Evolutionary conservation across 2,797 vertebrate genomes (phyloP), one percentile per base, ranked within the genome.

Genomic region (Hemitrygon akajei): DNA sequence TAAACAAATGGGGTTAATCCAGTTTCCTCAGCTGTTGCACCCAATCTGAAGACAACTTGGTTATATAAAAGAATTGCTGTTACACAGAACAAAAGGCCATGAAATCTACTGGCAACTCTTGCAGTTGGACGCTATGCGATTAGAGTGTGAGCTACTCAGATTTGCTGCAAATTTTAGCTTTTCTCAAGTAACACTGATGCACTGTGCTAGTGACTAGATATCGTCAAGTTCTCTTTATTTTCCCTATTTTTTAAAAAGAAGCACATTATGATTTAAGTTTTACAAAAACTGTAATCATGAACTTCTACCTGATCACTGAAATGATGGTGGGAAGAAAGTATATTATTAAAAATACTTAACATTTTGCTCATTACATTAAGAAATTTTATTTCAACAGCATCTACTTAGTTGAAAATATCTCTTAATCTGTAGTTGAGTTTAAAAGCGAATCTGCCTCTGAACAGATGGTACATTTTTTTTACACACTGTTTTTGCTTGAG

Each of bases 151-250:
- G 96, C 96, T 97, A 97, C 96, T 98, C 69, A 4, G 97, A 96
- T 97, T 98, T 98, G 97, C 81, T 97, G 97, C 96, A 97, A 96
- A 97, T 96, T 94, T 95, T 97, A 97, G 97, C 97, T 97, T 97
- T 95, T 96, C 96, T 97, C 96, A 95, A 97, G 95, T 97, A 96
- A 97, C 95, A 96, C 97, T 97, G 97, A 98, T 96, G 95, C 97
- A 98, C 98, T 98, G 98, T 98, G 98, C 98, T 98, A 97, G 97
- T 98, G 97, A 98, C 96, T 98, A 97, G 97, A 97, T 97, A 97
- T 97, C 97, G 96, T 96, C 97, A 97, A 96, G 95, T 93, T 94
- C 77, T 94, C 94, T 91, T 94, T 93, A 89, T 93, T 94, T 95
- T 96, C 97, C 96, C 97, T 47, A 47, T 96, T 94, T 94, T 96